Base-by-base conservation (phyloP, 2,113 vertebrate genomes). In the Hylia prasina region DNA sequence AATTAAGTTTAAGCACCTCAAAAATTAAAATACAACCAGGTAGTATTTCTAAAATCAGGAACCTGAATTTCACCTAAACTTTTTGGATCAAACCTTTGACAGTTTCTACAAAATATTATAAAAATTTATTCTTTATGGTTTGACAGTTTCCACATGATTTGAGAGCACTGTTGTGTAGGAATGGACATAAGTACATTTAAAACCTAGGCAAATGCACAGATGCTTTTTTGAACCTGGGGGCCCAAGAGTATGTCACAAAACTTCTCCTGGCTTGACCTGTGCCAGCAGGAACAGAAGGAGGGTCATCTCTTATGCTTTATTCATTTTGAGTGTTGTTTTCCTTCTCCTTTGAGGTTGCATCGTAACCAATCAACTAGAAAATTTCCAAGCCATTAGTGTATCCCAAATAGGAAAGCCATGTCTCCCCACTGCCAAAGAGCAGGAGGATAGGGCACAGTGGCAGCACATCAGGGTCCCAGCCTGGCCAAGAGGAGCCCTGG, bases 391-490 rank as follows among this genome's bases (percentile, higher is more conserved):
- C 42, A 33, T 70, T 92, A 76, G 53, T 12, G 58, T 65, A 57
- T 65, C 65, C 56, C 77, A 82, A 23, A 70, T 58, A 93, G 96
- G 56, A 96, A 91, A 97, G 90, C 87, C 39, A 9, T 50, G 86
- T 73, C 79, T 90, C 89, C 94, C 70, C 47, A 35, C 33, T 15
- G 8, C 56, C 54, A 66, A 13, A 56, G 39, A 76, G 47, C 50
- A 83, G 48, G 57, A 96, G 91, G 86, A 90, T 56, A 95, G 96
- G 88, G 71, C 79, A 94, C 54, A 85, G 40, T 15, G 13, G 94
- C 83, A 79, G 87, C 87, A 82, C 10, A 15, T 60, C 35, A 18
- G 83, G 82, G 91, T 70, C 81, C 70, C 21, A 13, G 73, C 22
- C 11, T 56, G 80, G 84, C 87, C 78, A 25, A 35, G 30, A 31